Percentiles rank a stretch among this genome's conserved stretches.
phyloP scores from a whole-genome alignment of 1,140 invertebrate species.

The Saccostrea echinata region DNA sequence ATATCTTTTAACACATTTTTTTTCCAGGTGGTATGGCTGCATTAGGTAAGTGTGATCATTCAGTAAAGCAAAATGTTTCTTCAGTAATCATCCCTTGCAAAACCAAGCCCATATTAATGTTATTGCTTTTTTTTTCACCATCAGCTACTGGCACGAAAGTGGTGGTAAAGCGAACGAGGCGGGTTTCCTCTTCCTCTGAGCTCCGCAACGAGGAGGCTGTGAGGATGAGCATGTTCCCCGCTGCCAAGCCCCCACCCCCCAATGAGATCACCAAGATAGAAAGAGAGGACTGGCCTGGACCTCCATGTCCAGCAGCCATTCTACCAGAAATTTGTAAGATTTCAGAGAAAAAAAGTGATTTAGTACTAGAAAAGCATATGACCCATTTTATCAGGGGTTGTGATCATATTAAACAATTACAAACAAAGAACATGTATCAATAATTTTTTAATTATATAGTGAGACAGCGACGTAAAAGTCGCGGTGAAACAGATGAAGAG shows the following conservation, averaged over 20 bases:
- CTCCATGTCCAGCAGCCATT: conserved; percentile 91
- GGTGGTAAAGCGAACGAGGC: conserved; percentile 68
- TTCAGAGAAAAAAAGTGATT: no score
- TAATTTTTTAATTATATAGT: conserved; percentile 60
- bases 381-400: no score
- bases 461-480: conserved; percentile 69
- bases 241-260: conserved; percentile 94
- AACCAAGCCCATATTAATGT: not conserved
- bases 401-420: conserved; percentile 83
- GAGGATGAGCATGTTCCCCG: conserved; percentile 97
- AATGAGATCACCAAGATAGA: conserved; percentile 95
- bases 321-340: conserved; percentile 78
- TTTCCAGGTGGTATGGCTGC: conserved; percentile 74
- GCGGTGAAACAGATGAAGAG: conserved; percentile 91
- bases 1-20: not conserved
- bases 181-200: conserved; percentile 87
- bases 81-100: not conserved
- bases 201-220: conserved; percentile 99
- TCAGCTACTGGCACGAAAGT: conserved; percentile 57
- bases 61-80: not conserved
- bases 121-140: not conserved
- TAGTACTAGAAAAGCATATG: no score
- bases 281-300: conserved; percentile 98
- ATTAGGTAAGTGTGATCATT: conserved; percentile 66
- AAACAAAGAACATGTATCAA: conserved; percentile 77